A percentile compares a stretch with the other conserved stretches of the same genome.
Conservation (phyloP, 1,140 invertebrate genomes). For the Drosophila carrolli region DNA sequence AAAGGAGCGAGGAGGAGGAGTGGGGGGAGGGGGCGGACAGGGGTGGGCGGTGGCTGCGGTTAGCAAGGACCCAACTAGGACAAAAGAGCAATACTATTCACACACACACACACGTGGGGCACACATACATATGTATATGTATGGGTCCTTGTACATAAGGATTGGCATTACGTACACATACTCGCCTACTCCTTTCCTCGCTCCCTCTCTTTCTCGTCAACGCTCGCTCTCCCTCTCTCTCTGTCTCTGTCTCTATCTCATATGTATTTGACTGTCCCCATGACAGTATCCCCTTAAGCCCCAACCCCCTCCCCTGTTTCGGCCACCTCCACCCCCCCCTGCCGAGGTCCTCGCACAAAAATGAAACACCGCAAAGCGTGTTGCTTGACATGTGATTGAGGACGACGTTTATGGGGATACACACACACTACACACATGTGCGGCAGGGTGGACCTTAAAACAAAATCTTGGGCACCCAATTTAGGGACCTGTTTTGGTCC, state of each 20-base stretch:
- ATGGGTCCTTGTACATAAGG: constrained; percentile 34
- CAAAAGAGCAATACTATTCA: constrained; percentile 80
- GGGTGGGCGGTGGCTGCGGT: constrained; percentile 51
- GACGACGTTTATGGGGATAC: constrained; percentile 72
- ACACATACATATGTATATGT: constrained; percentile 16
- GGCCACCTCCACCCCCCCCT: background rate
- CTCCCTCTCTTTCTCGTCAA: background rate
- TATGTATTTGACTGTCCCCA: constrained; percentile 72
- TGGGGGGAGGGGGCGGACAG: background rate
- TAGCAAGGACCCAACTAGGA: constrained; percentile 77
- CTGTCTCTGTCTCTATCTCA: constrained; percentile 60
- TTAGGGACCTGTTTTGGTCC: background rate
- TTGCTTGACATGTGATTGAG: constrained; percentile 79
- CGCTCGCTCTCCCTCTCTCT: background rate
- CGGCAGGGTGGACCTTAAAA: constrained; percentile 3
- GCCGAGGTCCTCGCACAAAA: constrained; percentile 40
- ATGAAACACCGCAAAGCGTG: constrained; percentile 73
- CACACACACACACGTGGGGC: constrained; percentile 23
- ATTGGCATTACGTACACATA: constrained; percentile 46
- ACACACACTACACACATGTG: constrained; percentile 9
- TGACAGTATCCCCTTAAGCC: constrained; percentile 25
- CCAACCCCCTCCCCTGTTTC: background rate
- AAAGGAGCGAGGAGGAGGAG: background rate
- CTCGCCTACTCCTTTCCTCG: constrained; percentile 30
- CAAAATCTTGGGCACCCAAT: background rate